Evolutionary conservation across 2,113 vertebrate genomes (phyloP).

Genomic region (Sceloporus undulatus): DNA sequence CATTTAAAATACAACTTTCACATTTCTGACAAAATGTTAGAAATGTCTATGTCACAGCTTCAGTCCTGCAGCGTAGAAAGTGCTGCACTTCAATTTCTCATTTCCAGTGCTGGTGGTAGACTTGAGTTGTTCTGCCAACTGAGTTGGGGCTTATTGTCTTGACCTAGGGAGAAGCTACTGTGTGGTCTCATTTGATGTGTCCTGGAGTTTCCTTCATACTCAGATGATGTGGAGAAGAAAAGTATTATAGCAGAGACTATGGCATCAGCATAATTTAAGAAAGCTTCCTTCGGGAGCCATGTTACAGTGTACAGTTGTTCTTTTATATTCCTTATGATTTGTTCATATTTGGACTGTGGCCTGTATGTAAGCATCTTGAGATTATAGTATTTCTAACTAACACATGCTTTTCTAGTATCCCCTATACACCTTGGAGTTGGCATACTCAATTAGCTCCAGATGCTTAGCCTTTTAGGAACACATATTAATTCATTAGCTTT

Average conservation of each 20-base stretch:
- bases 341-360: neutral
- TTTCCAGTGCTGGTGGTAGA: neutral
- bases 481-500: neutral
- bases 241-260: neutral
- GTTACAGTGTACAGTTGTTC: neutral
- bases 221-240: neutral
- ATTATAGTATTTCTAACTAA: neutral
- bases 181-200: neutral
- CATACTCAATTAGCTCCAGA: neutral
- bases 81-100: neutral
- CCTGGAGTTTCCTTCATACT: neutral
- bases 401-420: neutral
- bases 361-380: neutral
- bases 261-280: neutral
- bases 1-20: too few species aligned
- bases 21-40: neutral
- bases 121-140: neutral
- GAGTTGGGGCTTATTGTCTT: neutral
- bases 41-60: neutral
- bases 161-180: neutral
- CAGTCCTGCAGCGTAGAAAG: neutral
- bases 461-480: constrained; percentile 19
- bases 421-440: neutral
- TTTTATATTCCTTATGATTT: neutral
- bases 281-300: neutral